Conservation (phyloP, 64 coral and sea anemone genomes). For the Montipora sp. region DNA sequence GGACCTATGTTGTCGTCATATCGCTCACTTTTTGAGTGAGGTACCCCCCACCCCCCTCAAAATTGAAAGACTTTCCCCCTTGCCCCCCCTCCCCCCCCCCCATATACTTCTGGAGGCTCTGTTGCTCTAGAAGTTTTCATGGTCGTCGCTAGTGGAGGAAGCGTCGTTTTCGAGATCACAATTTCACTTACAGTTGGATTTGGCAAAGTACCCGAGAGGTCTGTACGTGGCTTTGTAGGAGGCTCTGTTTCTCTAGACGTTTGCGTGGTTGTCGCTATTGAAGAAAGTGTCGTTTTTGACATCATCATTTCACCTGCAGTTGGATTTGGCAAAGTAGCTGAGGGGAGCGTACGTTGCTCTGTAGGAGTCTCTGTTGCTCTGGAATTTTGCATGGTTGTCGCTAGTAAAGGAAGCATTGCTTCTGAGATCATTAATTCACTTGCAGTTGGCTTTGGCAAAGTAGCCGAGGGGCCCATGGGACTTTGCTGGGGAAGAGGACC, state of each 20-base stretch:
- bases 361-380: neutral
- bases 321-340: neutral
- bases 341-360: neutral
- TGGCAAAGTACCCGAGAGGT: neutral
- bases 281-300: neutral
- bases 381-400: neutral
- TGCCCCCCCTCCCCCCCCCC: too few relatives aligned
- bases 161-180: neutral
- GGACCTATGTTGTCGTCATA: too few relatives aligned
- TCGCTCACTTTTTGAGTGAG: too few relatives aligned
- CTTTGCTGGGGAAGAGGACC: slow-evolving; percentile 2
- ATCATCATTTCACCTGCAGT: neutral
- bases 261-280: neutral
- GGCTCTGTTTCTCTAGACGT: neutral
- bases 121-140: neutral
- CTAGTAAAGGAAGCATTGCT: neutral
- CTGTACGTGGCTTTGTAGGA: too few relatives aligned
- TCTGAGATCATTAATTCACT: neutral
- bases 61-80: too few relatives aligned
- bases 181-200: neutral
- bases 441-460: neutral
- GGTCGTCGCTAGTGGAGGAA: neutral
- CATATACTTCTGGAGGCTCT: too few relatives aligned
- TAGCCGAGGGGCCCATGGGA: neutral
- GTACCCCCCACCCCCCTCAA: too few relatives aligned